Percentiles rank a stretch among this genome's conserved stretches.
These are phyloP conservation scores for Brachystomella parvula DNA, from an alignment of 1,140 invertebrate species.

Conservation along the genomic window DNA sequence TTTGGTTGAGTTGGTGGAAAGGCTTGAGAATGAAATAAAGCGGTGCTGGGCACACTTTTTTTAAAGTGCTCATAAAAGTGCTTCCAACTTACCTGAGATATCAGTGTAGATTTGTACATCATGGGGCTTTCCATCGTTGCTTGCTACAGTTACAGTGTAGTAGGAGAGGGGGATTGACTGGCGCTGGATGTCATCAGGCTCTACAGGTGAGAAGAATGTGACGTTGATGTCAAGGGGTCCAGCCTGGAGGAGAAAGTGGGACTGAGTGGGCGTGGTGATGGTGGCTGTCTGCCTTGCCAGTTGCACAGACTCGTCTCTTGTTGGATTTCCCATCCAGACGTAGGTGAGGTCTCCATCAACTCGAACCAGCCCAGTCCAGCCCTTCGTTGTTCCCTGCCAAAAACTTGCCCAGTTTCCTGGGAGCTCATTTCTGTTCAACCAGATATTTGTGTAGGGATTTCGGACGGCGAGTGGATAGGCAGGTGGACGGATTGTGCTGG, in stretches of 20 bases:
- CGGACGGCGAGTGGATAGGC: slow-evolving; percentile 27
- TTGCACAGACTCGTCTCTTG: neutral
- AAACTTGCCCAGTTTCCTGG: slow-evolving; percentile 31
- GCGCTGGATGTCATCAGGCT: slow-evolving; percentile 18
- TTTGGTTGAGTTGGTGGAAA: neutral
- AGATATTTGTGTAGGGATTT: slow-evolving; percentile 18
- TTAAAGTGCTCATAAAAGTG: neutral
- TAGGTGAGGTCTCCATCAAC: slow-evolving; percentile 21
- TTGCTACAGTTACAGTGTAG: slow-evolving; percentile 16
- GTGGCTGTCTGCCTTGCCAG: slow-evolving; percentile 10
- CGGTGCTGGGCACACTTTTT: too few relatives aligned
- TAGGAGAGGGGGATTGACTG: slow-evolving; percentile 31
- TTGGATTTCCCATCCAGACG: slow-evolving; percentile 22
- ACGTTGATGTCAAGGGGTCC: slow-evolving; percentile 30
- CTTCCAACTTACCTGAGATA: slow-evolving; percentile 15
- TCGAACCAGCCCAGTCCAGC: slow-evolving; percentile 27
- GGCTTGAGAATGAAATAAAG: neutral
- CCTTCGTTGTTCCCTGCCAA: slow-evolving; percentile 24
- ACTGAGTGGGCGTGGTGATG: slow-evolving; percentile 26
- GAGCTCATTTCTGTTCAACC: slow-evolving; percentile 22
- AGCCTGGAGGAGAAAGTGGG: slow-evolving; percentile 20
- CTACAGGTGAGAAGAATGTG: slow-evolving; percentile 31
- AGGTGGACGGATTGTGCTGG: slow-evolving; percentile 23
- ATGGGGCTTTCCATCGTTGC: slow-evolving; percentile 19
- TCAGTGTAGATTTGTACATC: slow-evolving; percentile 29